Evolutionary conservation across 2,797 vertebrate species (phyloP).

Genomic region (Hippoglossus hippoglossus): DNA sequence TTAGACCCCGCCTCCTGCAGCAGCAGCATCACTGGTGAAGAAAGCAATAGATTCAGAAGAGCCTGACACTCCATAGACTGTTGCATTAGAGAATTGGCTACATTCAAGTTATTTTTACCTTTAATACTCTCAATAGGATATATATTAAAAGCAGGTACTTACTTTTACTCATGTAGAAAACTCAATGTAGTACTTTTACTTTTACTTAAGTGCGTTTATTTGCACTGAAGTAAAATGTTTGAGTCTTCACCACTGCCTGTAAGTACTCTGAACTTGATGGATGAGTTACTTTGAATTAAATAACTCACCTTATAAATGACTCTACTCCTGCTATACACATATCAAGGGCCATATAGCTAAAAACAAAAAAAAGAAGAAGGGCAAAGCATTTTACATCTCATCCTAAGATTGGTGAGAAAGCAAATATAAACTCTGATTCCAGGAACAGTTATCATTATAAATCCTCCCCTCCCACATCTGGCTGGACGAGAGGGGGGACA

Average conservation of each 20-base stretch:
- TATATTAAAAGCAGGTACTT: too few relatives aligned
- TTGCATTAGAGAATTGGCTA: too few relatives aligned
- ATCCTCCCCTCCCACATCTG: conserved; percentile 65
- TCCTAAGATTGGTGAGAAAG: conserved; percentile 62
- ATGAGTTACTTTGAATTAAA: conserved; percentile 48
- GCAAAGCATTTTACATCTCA: conserved; percentile 52
- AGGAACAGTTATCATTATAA: conserved; percentile 63
- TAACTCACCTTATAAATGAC: conserved; percentile 38
- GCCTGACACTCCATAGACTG: too few relatives aligned
- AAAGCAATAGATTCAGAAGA: too few relatives aligned
- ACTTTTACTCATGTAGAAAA: too few relatives aligned
- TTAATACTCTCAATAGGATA: too few relatives aligned
- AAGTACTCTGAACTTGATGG: conserved; percentile 24
- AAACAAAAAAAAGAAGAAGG: conserved; percentile 33
- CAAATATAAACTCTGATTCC: conserved; percentile 68
- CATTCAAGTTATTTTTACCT: too few relatives aligned
- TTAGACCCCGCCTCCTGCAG: too few relatives aligned
- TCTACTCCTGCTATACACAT: conserved; percentile 21
- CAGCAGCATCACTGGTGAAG: too few relatives aligned
- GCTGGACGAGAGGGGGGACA: conserved; percentile 45
- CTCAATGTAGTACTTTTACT: too few relatives aligned
- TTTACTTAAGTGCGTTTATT: too few relatives aligned
- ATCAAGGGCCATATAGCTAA: conserved; percentile 22
- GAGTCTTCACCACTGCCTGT: not conserved
- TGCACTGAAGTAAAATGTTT: too few relatives aligned